Evolutionary conservation across 2,113 vertebrate genomes (phyloP).

Genomic region (Sturnira hondurensis): DNA sequence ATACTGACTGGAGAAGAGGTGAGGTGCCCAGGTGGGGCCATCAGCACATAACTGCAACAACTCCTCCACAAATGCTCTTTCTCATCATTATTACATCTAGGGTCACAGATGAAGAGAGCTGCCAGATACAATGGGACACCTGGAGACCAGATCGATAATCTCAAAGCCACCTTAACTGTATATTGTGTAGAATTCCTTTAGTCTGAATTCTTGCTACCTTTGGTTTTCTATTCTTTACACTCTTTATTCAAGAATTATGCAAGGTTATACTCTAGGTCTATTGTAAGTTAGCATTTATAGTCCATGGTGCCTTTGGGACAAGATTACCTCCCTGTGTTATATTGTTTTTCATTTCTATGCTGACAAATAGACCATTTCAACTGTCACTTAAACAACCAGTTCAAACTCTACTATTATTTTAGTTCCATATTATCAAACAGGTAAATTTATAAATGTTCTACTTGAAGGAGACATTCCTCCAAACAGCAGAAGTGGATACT

Average conservation of each 20-base stretch:
- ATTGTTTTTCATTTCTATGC: conserved; percentile 58
- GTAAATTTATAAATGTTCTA: conserved; percentile 66
- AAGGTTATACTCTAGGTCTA: conserved; percentile 43
- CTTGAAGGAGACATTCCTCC: conserved; percentile 60
- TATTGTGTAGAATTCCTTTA: background rate
- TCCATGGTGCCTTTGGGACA: conserved; percentile 52
- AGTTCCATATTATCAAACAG: conserved; percentile 62
- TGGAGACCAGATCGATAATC: background rate
- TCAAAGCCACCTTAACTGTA: background rate
- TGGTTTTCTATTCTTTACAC: background rate
- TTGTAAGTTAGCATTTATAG: conserved; percentile 63
- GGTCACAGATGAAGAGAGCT: background rate
- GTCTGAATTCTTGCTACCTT: background rate
- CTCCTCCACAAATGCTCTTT: background rate
- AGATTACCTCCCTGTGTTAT: conserved; percentile 38
- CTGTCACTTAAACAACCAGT: conserved; percentile 56
- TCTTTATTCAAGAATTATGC: conserved; percentile 51
- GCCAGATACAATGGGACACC: no score
- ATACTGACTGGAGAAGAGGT: background rate
- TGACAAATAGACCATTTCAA: conserved; percentile 60
- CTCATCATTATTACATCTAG: background rate
- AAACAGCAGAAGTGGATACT: conserved; percentile 59
- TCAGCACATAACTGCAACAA: background rate
- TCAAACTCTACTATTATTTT: conserved; percentile 58
- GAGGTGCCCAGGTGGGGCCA: background rate